Evolutionary conservation across 2,113 vertebrate genomes (phyloP), one percentile per base, ranked within the genome.

Genomic region (Heterotilapia buettikoferi): DNA sequence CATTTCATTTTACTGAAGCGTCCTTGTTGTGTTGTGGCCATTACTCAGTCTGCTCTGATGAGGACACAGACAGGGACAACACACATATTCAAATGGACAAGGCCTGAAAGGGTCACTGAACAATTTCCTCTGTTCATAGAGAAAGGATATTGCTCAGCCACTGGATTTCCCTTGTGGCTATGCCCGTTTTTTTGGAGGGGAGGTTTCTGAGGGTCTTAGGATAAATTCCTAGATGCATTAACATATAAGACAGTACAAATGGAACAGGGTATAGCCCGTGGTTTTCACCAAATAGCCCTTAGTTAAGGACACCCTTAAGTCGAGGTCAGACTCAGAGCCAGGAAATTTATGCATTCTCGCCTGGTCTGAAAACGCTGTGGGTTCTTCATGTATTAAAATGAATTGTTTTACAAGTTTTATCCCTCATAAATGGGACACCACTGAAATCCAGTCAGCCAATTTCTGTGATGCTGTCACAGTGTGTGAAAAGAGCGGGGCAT

Each of bases 191-290:
- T 82, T 38, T 38, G 61, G 61, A 38, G 61, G 10, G 33, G 16
- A 10, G 33, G 10, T 3, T 86, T 80, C 71, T 43, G 8, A 89
- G 86, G 81, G 88, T 89, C 79, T 94, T 85, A 80, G 89, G 94
- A 94, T 95, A 94, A 90, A 94, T 95, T 94, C 87, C 85, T 85
- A 47, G 83, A 88, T 85, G 68, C 82, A 95, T 95, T 94, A 93
- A 94, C 92, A 95, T 94, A 93, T 93, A 94, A 94, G 89, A 93
- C 92, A 91, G 91, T 88, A 84, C 81, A 95, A 93, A 93, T 92
- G 88, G 88, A 88, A 91, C 31, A 86, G 76, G 59, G 81, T 87
- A 89, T 80, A 92, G 84, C 86, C 92, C 83, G 43, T 93, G 89
- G 73, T 90, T 93, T 84, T 88, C 79, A 86, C 88, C 88, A 94